Percentiles rank a stretch among this genome's conserved stretches.
Conservation (phyloP, 2,113 vertebrate genomes). For the Cisticola juncidis region DNA sequence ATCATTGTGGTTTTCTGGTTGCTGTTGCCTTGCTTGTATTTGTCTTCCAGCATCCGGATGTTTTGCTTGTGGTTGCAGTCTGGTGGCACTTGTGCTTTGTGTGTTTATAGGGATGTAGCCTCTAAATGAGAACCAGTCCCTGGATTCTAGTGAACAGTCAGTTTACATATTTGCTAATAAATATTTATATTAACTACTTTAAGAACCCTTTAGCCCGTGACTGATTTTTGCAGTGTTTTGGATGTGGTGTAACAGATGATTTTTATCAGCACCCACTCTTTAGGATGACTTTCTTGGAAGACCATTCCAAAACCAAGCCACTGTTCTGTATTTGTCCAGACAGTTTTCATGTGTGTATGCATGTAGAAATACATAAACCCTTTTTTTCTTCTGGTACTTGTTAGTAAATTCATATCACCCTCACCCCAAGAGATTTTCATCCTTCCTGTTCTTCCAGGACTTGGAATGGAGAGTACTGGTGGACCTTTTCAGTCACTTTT, state of each 20-base stretch:
- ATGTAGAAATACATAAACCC: background rate
- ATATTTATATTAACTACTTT: background rate
- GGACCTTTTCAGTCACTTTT: background rate
- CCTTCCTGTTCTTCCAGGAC: background rate
- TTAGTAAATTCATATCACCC: background rate
- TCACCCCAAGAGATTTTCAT: background rate
- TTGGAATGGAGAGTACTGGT: background rate
- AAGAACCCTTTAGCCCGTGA: background rate
- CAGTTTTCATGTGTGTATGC: background rate
- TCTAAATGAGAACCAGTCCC: background rate
- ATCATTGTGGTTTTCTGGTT: background rate
- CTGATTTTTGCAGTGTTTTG: background rate
- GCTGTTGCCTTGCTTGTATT: background rate
- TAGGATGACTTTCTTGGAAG: background rate
- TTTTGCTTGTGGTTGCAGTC: background rate
- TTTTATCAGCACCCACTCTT: background rate
- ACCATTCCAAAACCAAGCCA: background rate
- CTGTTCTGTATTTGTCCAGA: background rate
- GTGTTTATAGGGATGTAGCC: background rate
- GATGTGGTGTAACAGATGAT: background rate
- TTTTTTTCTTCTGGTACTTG: background rate
- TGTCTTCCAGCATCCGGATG: fast-evolving
- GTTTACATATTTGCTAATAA: background rate
- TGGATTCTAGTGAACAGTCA: background rate
- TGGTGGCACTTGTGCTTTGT: background rate